Conservation (phyloP, 2,113 vertebrate genomes). For the Anser cygnoides region DNA sequence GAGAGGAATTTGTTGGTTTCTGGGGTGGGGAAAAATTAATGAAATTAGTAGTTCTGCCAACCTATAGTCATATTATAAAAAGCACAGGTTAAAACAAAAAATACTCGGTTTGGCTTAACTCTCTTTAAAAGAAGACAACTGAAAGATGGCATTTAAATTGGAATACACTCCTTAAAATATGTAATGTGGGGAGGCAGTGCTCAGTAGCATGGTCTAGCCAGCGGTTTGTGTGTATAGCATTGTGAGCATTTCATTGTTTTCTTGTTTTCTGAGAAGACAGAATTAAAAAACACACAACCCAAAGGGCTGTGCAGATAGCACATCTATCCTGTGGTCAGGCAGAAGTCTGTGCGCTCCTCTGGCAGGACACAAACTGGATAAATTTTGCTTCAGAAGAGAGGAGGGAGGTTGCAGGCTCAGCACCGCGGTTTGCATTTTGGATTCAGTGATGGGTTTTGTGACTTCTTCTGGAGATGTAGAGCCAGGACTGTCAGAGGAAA, state of each 20-base stretch:
- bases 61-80: not conserved
- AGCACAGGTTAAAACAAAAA: not conserved
- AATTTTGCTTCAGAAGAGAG: not conserved
- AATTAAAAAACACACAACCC: not conserved
- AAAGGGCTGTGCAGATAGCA: not conserved
- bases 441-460: not conserved
- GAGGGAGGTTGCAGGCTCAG: not conserved
- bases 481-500: not conserved
- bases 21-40: not conserved
- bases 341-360: not conserved
- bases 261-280: not conserved
- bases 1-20: not conserved
- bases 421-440: rapidly evolving
- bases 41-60: not conserved
- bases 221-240: not conserved
- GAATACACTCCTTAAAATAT: not conserved
- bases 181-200: not conserved
- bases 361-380: not conserved
- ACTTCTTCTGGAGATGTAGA: not conserved
- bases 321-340: not conserved
- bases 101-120: not conserved
- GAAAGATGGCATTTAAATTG: not conserved
- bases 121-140: not conserved
- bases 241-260: not conserved
- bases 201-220: not conserved